These are phyloP conservation scores for Dipodomys spectabilis DNA, from an alignment of 2,113 vertebrate genomes.

Conservation along the genomic window DNA sequence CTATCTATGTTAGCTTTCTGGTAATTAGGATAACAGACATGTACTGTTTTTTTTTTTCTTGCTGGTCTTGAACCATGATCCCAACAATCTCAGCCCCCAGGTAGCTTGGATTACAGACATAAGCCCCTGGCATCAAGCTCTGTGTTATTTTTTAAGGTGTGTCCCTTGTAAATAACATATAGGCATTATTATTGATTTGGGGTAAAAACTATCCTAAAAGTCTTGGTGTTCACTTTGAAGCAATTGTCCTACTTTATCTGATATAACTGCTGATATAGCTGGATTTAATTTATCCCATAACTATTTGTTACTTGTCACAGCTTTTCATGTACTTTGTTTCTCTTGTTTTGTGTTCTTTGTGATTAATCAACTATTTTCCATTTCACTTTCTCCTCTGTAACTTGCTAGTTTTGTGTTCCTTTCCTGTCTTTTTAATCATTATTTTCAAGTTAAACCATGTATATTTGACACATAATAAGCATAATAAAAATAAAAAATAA, in stretches of 20 bases:
- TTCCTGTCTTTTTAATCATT: neutral
- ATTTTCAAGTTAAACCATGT: neutral
- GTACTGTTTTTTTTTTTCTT: too few species aligned
- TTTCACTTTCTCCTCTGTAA: slow-evolving; percentile 17
- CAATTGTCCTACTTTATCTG: neutral
- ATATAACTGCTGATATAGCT: neutral
- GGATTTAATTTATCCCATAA: neutral
- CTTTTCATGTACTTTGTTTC: neutral
- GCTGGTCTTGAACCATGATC: too few species aligned
- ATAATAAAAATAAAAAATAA: neutral
- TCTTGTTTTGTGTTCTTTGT: neutral
- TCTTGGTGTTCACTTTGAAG: neutral
- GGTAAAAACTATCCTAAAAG: neutral
- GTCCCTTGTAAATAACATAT: neutral
- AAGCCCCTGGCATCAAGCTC: too few species aligned
- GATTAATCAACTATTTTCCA: neutral
- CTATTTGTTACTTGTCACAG: neutral
- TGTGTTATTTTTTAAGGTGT: slow-evolving; percentile 28
- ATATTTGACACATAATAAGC: neutral
- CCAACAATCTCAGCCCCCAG: too few species aligned
- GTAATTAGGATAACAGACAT: too few species aligned
- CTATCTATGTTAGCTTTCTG: too few species aligned
- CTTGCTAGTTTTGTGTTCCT: slow-evolving; percentile 3
- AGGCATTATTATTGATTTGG: neutral
- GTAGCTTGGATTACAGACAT: too few species aligned